phyloP scores from a whole-genome alignment of 2,113 vertebrate species.

The Mobula hypostoma region DNA sequence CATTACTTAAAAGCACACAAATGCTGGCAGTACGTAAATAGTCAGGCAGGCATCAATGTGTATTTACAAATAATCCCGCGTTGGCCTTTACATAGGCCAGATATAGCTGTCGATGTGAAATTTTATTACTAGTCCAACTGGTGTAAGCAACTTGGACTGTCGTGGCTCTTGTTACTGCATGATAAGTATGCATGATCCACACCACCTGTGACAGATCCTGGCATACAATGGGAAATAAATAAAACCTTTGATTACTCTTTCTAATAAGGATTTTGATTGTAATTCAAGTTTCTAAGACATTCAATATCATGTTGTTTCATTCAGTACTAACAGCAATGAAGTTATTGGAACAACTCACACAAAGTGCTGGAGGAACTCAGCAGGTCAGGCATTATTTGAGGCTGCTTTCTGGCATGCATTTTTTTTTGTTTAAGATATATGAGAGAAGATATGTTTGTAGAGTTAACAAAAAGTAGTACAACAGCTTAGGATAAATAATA shows the following conservation, averaged over 20 bases:
- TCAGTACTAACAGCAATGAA: neutral
- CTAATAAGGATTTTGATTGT: neutral
- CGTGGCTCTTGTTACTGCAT: neutral
- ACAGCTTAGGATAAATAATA: neutral
- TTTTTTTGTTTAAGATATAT: neutral
- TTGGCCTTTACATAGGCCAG: neutral
- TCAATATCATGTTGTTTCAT: slow-evolving; percentile 12
- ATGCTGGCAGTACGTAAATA: neutral
- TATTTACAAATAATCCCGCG: neutral
- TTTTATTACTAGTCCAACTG: neutral
- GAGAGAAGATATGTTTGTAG: neutral
- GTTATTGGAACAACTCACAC: neutral
- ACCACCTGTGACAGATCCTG: neutral
- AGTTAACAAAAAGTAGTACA: neutral
- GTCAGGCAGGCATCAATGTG: neutral
- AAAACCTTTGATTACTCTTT: neutral
- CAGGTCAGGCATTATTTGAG: neutral
- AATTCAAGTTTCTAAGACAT: neutral
- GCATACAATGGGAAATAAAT: slow-evolving; percentile 2
- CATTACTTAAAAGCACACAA: too few relatives aligned
- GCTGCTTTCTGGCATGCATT: neutral
- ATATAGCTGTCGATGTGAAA: neutral
- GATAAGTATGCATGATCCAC: neutral
- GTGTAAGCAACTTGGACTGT: neutral
- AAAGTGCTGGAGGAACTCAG: too few relatives aligned